Conservation (phyloP, 2,888 invertebrate species). For the Xestia rhomboidea region DNA sequence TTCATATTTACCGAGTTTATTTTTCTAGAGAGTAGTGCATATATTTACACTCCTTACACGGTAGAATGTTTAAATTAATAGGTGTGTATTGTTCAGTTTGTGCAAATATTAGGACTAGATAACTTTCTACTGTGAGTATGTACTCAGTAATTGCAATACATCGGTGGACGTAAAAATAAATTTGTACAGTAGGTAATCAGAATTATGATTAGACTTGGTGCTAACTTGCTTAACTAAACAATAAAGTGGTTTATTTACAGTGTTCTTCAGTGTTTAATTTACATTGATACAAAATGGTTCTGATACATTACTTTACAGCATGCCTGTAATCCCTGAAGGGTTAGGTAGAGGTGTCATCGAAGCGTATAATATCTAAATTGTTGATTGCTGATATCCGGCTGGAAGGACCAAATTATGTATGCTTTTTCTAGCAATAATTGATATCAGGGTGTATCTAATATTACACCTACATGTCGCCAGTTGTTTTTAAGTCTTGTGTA, state of each 20-base stretch:
- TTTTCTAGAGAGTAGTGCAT: constrained; percentile 20
- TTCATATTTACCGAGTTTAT: not conserved
- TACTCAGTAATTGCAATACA: not conserved
- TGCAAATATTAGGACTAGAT: constrained; percentile 16
- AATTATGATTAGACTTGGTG: not conserved
- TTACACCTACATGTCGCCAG: not conserved
- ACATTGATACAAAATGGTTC: not conserved
- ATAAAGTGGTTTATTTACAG: not conserved
- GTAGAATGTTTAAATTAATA: not conserved
- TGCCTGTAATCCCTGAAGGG: not conserved
- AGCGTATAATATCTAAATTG: too few relatives aligned
- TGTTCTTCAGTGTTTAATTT: not conserved
- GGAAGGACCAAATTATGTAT: too few relatives aligned
- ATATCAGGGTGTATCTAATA: too few relatives aligned
- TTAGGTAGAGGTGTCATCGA: not conserved
- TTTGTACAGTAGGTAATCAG: not conserved
- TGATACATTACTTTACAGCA: not conserved
- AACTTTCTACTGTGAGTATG: constrained; percentile 5
- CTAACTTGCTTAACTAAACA: not conserved
- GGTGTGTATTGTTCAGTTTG: constrained; percentile 6
- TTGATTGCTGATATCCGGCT: too few relatives aligned
- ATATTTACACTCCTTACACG: constrained; percentile 12
- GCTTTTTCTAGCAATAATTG: too few relatives aligned
- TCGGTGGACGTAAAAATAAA: not conserved
- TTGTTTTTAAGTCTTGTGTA: not conserved